phyloP scores from a whole-genome alignment of 2,113 vertebrate genomes.

The Rhinichthys klamathensis region DNA sequence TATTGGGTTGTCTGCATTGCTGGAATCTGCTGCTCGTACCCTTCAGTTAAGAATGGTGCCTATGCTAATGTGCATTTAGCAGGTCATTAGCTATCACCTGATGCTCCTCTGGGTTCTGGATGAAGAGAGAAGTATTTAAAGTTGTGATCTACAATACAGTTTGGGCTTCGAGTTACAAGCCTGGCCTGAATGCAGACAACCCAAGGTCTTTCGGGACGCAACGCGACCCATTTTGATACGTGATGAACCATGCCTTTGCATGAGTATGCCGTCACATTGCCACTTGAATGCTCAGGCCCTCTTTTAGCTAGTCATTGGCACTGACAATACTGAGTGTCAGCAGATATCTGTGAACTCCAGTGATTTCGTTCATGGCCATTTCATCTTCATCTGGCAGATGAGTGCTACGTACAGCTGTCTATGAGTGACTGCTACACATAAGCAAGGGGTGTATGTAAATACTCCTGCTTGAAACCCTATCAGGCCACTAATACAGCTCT shows the following conservation, averaged over 20 bases:
- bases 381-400: slow-evolving; percentile 42
- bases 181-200: slow-evolving; percentile 31
- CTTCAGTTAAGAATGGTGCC: slow-evolving; percentile 36
- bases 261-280: slow-evolving; percentile 18
- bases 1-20: background rate
- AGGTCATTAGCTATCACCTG: slow-evolving; percentile 35
- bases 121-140: slow-evolving; percentile 15
- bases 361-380: slow-evolving; percentile 51
- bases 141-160: slow-evolving; percentile 19
- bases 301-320: slow-evolving; percentile 42
- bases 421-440: slow-evolving; percentile 57
- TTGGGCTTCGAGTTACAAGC: slow-evolving; percentile 27
- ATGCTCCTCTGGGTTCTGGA: slow-evolving; percentile 13
- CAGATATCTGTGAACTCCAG: slow-evolving; percentile 48
- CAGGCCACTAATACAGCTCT: slow-evolving; percentile 69
- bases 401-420: slow-evolving; percentile 44
- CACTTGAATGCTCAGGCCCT: slow-evolving; percentile 23
- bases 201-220: slow-evolving; percentile 24
- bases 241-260: slow-evolving; percentile 26
- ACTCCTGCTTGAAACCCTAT: slow-evolving; percentile 63
- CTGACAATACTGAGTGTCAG: slow-evolving; percentile 26
- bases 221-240: slow-evolving; percentile 35
- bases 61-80: slow-evolving; percentile 51
- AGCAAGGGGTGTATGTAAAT: slow-evolving; percentile 60
- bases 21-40: slow-evolving; percentile 11